These are phyloP conservation scores for Neomonachus schauinslandi DNA, from an alignment of 2,113 vertebrate genomes.

Conservation along the genomic window DNA sequence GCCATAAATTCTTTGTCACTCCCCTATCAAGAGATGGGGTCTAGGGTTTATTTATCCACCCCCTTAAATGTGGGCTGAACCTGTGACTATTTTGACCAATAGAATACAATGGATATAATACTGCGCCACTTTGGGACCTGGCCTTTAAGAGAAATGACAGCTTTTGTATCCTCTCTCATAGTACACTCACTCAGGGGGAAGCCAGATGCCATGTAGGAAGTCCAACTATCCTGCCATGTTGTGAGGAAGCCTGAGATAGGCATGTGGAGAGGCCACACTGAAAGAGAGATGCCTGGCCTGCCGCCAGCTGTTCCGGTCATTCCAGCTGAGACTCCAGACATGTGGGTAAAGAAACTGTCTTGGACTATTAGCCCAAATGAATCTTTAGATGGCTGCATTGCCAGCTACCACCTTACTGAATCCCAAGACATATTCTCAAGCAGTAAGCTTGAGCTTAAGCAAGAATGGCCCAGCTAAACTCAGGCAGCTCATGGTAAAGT, in stretches of 20 bases:
- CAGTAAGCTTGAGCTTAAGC: background rate
- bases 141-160: background rate
- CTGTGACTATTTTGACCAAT: background rate
- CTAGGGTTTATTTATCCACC: background rate
- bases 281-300: background rate
- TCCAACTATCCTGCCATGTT: background rate
- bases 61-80: background rate
- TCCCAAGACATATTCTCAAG: background rate
- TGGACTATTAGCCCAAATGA: background rate
- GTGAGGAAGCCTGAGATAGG: background rate
- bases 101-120: background rate
- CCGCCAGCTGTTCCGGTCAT: accelerated
- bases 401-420: background rate
- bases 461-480: background rate
- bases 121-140: background rate
- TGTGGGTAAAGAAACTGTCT: background rate
- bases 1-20: background rate
- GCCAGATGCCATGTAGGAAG: background rate
- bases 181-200: background rate
- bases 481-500: background rate
- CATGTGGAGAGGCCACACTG: background rate
- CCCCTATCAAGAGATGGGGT: background rate
- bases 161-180: background rate
- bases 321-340: background rate
- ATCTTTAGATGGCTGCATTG: background rate